Conservation (phyloP, 2,113 vertebrate genomes). For the Budorcas taxicolor region DNA sequence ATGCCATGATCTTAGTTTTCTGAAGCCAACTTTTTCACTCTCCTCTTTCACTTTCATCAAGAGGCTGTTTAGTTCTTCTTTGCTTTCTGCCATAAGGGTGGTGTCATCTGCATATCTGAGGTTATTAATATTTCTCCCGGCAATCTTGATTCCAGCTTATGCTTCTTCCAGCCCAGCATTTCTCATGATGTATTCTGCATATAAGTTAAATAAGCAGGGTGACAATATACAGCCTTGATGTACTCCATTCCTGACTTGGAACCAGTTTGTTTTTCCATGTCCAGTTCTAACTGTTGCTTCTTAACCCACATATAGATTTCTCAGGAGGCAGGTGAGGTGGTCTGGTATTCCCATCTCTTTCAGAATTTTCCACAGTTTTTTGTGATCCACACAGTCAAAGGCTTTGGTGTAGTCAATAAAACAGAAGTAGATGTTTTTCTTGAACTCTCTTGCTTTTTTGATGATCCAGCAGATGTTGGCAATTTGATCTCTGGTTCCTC, state of each 20-base stretch:
- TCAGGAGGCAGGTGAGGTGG: neutral
- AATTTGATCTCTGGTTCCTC: neutral
- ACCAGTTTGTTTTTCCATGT: neutral
- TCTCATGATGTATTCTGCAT: neutral
- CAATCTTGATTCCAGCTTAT: neutral
- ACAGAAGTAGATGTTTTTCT: neutral
- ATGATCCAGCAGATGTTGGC: neutral
- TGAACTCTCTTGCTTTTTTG: neutral
- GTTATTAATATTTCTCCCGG: neutral
- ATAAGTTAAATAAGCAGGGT: neutral
- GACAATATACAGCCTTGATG: neutral
- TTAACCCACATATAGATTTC: neutral
- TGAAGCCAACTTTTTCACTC: neutral
- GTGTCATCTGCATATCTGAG: neutral
- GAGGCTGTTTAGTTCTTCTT: neutral
- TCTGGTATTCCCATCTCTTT: neutral
- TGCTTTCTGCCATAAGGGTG: rapidly evolving
- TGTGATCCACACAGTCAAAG: neutral
- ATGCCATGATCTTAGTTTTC: neutral
- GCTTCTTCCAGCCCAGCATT: neutral
- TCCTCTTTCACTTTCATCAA: neutral
- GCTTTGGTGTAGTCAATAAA: neutral
- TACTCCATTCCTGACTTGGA: neutral
- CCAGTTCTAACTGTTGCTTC: neutral
- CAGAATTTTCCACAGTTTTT: neutral